phyloP scores from a whole-genome alignment of 2,888 invertebrate genomes.

The Scaptomyza reducta region DNA sequence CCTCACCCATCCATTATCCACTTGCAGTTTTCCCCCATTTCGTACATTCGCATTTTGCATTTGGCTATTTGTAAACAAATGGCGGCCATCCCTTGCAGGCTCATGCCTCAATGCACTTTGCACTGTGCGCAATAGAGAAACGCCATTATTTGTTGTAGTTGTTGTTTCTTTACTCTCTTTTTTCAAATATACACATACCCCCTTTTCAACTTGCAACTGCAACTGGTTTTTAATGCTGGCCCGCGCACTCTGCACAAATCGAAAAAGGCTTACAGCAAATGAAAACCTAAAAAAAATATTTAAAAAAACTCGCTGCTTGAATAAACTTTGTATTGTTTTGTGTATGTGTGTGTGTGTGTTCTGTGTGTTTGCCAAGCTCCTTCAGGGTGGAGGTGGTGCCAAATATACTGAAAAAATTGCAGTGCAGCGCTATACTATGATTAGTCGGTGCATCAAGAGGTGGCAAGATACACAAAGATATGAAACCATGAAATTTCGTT shows the following conservation, averaged over 20 bases:
- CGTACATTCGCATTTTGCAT: constrained; percentile 27
- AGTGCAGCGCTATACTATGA: constrained; percentile 20
- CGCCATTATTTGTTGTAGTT: constrained; percentile 54
- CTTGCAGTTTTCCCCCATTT: not conserved
- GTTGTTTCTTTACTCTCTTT: not conserved
- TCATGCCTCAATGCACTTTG: constrained; percentile 72
- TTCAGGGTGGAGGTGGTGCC: constrained; percentile 55
- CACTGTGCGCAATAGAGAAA: constrained; percentile 51
- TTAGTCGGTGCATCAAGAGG: constrained; percentile 9
- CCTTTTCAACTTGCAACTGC: constrained; percentile 53
- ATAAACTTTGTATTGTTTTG: constrained; percentile 57
- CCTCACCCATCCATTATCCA: not conserved
- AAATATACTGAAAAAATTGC: constrained; percentile 38
- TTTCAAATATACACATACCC: constrained; percentile 1
- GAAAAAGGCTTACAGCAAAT: constrained; percentile 68
- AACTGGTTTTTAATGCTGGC: constrained; percentile 72
- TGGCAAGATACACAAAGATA: constrained; percentile 15
- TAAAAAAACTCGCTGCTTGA: constrained; percentile 43
- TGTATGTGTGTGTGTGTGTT: not conserved
- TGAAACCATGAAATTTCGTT: constrained; percentile 1
- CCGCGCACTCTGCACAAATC: constrained; percentile 50
- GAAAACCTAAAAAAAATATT: constrained; percentile 53
- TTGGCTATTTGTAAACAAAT: constrained; percentile 53
- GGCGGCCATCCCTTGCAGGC: constrained; percentile 57
- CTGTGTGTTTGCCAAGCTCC: constrained; percentile 31